Evolutionary conservation across 2,797 vertebrate species (phyloP), one percentile per base, ranked within the genome.

Genomic region (Knipowitschia caucasica): DNA sequence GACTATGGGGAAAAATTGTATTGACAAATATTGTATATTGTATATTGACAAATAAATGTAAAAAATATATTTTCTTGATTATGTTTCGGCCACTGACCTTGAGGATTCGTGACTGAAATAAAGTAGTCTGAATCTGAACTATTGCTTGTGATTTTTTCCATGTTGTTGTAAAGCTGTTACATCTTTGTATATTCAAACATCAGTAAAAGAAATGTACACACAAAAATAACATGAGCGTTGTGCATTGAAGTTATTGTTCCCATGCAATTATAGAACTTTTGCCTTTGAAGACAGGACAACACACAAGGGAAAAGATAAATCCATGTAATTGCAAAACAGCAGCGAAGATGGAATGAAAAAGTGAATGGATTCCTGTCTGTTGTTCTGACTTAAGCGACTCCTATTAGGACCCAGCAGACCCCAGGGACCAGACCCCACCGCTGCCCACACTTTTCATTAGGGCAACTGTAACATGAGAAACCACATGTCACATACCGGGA

Each of bases 251-350:
- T 14, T 42, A 43, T 43, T 25, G 40, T 43, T 25, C n/a, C 23
- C 12, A 7, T 43, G 40, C 40, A 43, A 43, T 43, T 43, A 43
- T 43, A 43, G 40, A 25, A 24, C n/a, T n/a, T 17, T 17, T 24
- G 25, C n/a, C 25, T 15, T 9, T 27, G 42, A 14, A 27, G 42
- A 27, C 42, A 17, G 7, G 21, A 24, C 5, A 42, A 42, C 3
- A 14, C 12, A 77, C 71, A 77, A 73, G 71, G 64, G 77, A 74
- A n/a, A 74, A 80, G 80, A 75, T 76, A 80, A 83, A 86, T 85
- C 82, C 80, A 78, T 76, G 85, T 85, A 85, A 83, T 80, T 87
- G 87, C 88, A 81, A n/a, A 86, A 80, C 79, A 69, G 63, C 42
- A 4, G 68, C 51, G 30, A 72, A 82, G 87, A 88, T 78, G 80